These are phyloP conservation scores for Aphelinus atriplicis DNA, from an alignment of 1,140 invertebrate species.

Conservation along the genomic window DNA sequence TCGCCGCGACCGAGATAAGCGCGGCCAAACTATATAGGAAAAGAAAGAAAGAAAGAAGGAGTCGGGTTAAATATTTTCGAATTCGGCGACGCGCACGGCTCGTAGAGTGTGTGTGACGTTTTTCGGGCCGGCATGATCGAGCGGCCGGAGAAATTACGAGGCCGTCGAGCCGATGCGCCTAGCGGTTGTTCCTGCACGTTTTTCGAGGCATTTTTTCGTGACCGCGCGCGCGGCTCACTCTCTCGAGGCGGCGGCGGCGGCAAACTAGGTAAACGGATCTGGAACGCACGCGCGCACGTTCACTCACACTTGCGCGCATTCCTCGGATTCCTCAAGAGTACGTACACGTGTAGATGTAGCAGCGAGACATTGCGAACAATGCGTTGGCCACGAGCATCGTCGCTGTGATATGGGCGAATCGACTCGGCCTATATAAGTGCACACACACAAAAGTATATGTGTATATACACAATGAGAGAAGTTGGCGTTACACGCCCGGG, in stretches of 20 bases:
- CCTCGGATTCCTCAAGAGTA: background rate
- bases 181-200: conserved; percentile 21
- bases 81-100: too few species aligned
- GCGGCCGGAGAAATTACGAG: conserved; percentile 15
- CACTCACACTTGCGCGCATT: background rate
- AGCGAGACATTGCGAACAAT: too few species aligned
- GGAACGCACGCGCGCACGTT: conserved; percentile 39
- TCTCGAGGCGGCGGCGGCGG: conserved; percentile 29
- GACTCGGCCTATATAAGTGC: too few species aligned
- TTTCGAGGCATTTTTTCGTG: conserved; percentile 17
- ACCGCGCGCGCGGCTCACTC: too few species aligned
- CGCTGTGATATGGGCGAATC: too few species aligned
- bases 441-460: too few species aligned
- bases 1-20: conserved; percentile 8
- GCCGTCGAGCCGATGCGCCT: conserved; percentile 18
- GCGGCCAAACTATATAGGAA: background rate
- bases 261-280: conserved; percentile 55
- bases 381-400: too few species aligned
- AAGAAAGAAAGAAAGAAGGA: conserved; percentile 12
- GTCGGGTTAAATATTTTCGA: too few species aligned
- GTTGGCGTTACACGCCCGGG: too few species aligned
- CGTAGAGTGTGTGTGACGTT: too few species aligned
- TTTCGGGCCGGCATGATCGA: background rate
- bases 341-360: too few species aligned
- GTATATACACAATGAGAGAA: too few species aligned